Evolutionary conservation across 2,797 vertebrate species (phyloP).

Genomic region (Clamator glandarius): DNA sequence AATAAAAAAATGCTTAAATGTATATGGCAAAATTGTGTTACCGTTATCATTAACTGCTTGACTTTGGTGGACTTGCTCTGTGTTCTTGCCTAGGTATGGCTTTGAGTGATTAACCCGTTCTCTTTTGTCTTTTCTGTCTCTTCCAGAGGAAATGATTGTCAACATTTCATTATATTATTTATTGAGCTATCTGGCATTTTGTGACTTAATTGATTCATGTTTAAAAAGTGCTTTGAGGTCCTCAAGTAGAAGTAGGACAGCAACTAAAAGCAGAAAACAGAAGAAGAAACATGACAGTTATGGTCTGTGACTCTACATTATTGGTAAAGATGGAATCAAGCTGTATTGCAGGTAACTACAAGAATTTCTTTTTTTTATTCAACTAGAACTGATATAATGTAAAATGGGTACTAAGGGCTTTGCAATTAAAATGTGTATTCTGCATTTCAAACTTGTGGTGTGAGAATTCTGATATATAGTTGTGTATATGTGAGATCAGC

Average conservation of each 20-base stretch:
- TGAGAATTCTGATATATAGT: background rate
- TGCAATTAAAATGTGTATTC: background rate
- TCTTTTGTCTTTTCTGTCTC: background rate
- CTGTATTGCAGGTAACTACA: background rate
- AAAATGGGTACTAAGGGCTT: background rate
- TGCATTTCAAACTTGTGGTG: background rate
- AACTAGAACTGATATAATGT: background rate
- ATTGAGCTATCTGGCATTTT: background rate
- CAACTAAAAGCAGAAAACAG: background rate
- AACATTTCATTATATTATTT: background rate
- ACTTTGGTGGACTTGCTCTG: background rate
- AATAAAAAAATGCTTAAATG: background rate
- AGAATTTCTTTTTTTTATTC: background rate
- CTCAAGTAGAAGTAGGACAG: background rate
- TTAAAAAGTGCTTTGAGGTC: background rate
- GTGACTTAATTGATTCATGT: background rate
- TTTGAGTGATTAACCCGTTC: background rate
- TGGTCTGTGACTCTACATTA: background rate
- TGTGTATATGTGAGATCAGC: background rate
- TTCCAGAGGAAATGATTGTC: background rate
- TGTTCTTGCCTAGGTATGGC: background rate
- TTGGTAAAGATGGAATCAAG: background rate
- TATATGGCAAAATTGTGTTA: background rate
- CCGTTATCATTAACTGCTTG: background rate
- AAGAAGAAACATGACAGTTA: background rate